phyloP scores from a whole-genome alignment of 1,140 invertebrate species.

The Colletes latitarsis region DNA sequence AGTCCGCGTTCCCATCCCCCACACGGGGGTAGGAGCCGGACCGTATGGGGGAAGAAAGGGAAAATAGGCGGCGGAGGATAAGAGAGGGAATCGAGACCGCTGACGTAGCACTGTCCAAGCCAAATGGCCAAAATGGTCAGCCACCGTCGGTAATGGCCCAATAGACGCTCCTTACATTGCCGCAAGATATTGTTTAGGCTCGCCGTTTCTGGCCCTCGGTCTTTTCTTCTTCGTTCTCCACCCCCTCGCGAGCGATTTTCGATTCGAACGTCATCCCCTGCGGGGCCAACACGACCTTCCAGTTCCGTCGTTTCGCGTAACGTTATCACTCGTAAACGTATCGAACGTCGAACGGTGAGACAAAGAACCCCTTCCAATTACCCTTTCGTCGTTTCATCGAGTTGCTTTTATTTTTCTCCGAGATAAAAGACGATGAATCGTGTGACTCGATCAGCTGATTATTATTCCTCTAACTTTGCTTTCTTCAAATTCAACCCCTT shows the following conservation, averaged over 20 bases:
- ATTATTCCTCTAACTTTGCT: too few species aligned
- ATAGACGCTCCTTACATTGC: constrained; percentile 81
- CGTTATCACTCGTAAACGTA: constrained; percentile 60
- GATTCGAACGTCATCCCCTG: constrained; percentile 43
- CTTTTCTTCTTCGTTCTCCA: constrained; percentile 19
- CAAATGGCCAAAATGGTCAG: constrained; percentile 81
- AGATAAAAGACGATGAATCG: too few species aligned
- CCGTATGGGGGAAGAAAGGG: constrained; percentile 54
- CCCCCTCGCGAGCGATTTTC: constrained; percentile 54
- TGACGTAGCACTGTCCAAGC: constrained; percentile 78
- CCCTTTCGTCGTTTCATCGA: neutral
- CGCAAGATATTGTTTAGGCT: constrained; percentile 81
- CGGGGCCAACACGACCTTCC: constrained; percentile 24
- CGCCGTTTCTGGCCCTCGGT: constrained; percentile 61
- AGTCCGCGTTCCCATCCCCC: constrained; percentile 15
- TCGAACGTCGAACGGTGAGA: constrained; percentile 22
- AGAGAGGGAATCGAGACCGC: constrained; percentile 72
- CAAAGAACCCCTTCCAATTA: neutral
- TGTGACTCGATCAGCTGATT: too few species aligned
- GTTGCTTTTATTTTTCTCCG: neutral
- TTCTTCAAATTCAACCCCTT: too few species aligned
- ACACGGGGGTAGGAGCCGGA: constrained; percentile 30
- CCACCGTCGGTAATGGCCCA: constrained; percentile 79
- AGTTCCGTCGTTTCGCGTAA: constrained; percentile 49
- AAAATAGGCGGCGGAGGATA: constrained; percentile 55